Evolutionary conservation across 1,140 invertebrate species (phyloP).

Genomic region (Zaprionus davidi): DNA sequence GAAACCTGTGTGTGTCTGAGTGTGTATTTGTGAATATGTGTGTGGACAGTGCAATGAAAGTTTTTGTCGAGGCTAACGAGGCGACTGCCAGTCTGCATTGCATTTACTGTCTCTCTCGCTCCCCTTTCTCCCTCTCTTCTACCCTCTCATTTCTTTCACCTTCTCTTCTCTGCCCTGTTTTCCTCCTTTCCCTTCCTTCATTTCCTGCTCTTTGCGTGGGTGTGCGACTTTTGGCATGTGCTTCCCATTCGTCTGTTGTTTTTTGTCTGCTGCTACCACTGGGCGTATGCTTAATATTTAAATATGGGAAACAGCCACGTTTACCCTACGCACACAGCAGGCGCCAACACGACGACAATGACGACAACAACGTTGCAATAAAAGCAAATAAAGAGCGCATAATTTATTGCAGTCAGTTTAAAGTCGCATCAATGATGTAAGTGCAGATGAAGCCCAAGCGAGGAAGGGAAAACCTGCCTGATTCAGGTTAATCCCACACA

Average conservation of each 20-base stretch:
- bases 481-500: too few species aligned
- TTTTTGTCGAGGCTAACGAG: constrained; percentile 35
- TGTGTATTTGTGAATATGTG: neutral
- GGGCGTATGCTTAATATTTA: constrained; percentile 44
- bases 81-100: constrained; percentile 52
- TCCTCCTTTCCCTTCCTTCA: neutral
- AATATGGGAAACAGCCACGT: constrained; percentile 20
- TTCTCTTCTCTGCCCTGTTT: neutral
- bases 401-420: constrained; percentile 20
- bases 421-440: constrained; percentile 3
- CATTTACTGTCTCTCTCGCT: constrained; percentile 15
- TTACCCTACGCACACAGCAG: constrained; percentile 5
- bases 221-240: constrained; percentile 48
- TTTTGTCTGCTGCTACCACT: constrained; percentile 25
- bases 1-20: constrained; percentile 1
- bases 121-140: neutral
- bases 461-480: too few species aligned
- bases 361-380: neutral
- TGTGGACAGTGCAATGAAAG: constrained; percentile 25
- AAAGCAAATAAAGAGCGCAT: constrained; percentile 3
- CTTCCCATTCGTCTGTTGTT: constrained; percentile 23
- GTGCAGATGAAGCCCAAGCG: neutral
- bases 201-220: neutral
- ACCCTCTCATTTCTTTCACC: neutral
- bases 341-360: neutral